Base-by-base conservation (phyloP, 2,113 vertebrate species). In the Atrichornis clamosus region DNA sequence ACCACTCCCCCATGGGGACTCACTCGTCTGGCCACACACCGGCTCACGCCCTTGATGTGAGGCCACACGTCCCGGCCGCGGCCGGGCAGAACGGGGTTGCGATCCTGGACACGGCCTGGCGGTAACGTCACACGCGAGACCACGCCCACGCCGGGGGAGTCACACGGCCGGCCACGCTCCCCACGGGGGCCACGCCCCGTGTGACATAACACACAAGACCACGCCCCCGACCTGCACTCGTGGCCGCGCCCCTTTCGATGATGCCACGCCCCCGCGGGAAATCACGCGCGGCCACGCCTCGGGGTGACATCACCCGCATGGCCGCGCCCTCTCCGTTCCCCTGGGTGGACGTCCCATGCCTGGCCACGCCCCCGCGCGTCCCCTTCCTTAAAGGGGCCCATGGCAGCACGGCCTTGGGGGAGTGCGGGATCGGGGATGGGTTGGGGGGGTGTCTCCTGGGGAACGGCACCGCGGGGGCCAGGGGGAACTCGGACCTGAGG, bases 21-120 rank as follows among this genome's bases (percentile, higher is more conserved):
- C 44, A 44, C 44, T 44, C 44, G 44, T 44, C 44, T 46, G 46
- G 46, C 18, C 18, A 46, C 46, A 46, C 46, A 18, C 46, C 18
- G 19, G 46, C 19, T 28, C 11, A 16, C 23, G 15, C 13, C 59
- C 7, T 50, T 10, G 8, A 3, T 6, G 75, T 50, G 59, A 64
- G 47, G 59, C 53, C 75, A 64, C 30, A 13, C 6, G 1, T 16
- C 3, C 27, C 7, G 21, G 21, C 15, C 21, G 37, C n/a, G 28
- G 9, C 56, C 44, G 18, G 17, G 2, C 30, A 28, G 19, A 7
- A 3, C 5, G 9, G 9, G 8, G 10, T 39, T 11, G 4, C 1
- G 1, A 5, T 10, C 5, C 11, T 20, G n/a, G 26, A 9, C 12
- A 5, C 7, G n/a, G 1, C 11, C 5, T 11, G 4, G 13, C 2